Conservation (phyloP, 64 coral and sea anemone genomes). For the Montipora foliosa region DNA sequence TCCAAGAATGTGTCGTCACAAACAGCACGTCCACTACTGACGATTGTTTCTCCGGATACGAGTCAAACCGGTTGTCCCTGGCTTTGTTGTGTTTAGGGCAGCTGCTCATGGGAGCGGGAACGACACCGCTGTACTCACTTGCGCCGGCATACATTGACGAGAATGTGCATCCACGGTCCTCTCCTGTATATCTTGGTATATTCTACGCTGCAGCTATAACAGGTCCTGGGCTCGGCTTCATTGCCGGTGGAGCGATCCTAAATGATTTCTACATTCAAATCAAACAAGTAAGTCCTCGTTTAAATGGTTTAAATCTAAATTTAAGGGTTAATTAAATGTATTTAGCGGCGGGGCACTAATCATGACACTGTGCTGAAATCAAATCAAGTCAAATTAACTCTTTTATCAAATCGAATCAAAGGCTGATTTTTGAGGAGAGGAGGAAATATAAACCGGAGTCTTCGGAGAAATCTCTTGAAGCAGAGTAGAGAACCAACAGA, state of each 20-base stretch:
- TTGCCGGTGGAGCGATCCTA: conserved; percentile 61
- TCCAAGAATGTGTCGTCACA: neutral
- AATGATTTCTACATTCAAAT: conserved; percentile 17
- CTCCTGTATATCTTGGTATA: conserved; percentile 69
- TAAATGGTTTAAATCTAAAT: too few species aligned
- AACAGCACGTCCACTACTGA: neutral
- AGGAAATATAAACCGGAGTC: too few species aligned
- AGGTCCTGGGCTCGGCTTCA: conserved; percentile 85
- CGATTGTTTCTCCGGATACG: conserved; percentile 21
- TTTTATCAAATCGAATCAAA: too few species aligned
- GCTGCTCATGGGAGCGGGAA: conserved; percentile 89
- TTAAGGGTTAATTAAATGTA: too few species aligned
- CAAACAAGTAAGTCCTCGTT: neutral
- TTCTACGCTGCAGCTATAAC: conserved; percentile 72
- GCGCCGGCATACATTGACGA: conserved; percentile 95
- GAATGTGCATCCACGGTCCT: conserved; percentile 85
- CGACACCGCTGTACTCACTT: conserved; percentile 85
- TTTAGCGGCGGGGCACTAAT: too few species aligned
- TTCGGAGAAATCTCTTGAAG: too few species aligned
- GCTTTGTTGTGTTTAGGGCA: conserved; percentile 75
- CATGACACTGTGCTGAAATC: too few species aligned
- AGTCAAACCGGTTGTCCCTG: conserved; percentile 73
- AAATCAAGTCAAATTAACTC: too few species aligned
- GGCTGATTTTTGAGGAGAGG: too few species aligned
- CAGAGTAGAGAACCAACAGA: too few species aligned